Evolutionary conservation across 2,888 invertebrate genomes (phyloP).

Genomic region (Melangyna quadrimaculata): DNA sequence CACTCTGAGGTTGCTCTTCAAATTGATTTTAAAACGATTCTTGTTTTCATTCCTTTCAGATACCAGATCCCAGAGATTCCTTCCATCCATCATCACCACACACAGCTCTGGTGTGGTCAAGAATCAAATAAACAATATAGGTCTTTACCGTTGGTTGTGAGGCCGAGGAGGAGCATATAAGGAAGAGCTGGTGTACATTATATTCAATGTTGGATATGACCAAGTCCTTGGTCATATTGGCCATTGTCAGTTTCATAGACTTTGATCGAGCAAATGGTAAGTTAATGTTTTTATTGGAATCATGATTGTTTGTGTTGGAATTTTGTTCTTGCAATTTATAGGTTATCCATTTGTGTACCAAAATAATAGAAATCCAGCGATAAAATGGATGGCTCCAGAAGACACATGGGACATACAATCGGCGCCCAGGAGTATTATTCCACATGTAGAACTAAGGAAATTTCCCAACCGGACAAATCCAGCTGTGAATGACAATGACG

Average conservation of each 20-base stretch:
- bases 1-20: constrained; percentile 45
- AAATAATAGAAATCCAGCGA: constrained; percentile 75
- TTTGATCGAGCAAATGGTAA: constrained; percentile 52
- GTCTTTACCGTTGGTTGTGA: constrained; percentile 39
- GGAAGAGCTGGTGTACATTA: neutral
- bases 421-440: constrained; percentile 79
- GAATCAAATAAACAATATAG: constrained; percentile 20
- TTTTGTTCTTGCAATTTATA: constrained; percentile 52
- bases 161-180: constrained; percentile 1
- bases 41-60: constrained; percentile 50
- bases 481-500: constrained; percentile 76
- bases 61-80: too few species aligned
- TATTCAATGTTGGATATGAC: constrained; percentile 47
- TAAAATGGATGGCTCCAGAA: constrained; percentile 78
- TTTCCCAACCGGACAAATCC: constrained; percentile 77
- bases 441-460: constrained; percentile 77
- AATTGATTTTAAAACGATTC: constrained; percentile 56
- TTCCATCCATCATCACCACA: neutral
- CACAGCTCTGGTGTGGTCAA: constrained; percentile 2
- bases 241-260: constrained; percentile 53
- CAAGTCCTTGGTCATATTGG: constrained; percentile 67
- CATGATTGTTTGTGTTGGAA: neutral
- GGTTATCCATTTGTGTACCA: constrained; percentile 77
- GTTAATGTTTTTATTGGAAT: constrained; percentile 24
- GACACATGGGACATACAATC: constrained; percentile 79